Evolutionary conservation across 2,888 invertebrate species (phyloP), one percentile per base, ranked within the genome.

Genomic region (Eilema sororculum): DNA sequence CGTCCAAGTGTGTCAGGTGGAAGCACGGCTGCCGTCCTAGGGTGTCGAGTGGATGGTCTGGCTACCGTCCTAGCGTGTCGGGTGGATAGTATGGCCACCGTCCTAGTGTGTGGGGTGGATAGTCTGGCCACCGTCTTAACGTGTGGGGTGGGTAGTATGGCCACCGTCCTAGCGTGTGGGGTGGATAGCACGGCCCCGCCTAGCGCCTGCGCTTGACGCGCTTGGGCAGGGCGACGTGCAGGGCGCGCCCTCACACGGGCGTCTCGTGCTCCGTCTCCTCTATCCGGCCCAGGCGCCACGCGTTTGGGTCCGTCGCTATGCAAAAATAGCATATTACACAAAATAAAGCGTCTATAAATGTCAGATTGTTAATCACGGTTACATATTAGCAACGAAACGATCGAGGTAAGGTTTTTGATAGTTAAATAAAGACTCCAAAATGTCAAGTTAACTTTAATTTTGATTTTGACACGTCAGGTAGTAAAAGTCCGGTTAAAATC

Each of bases 261-360:
- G 97, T 97, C 92, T 97, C 97, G 89, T 97, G 97, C 87, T 97
- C 97, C 80, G 97, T 96, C 94, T 97, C 97, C 91, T 97, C 97
- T 93, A 97, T 97, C 87, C 97, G 96, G 79, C 97, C 97, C 84
- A 97, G 96, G 76, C 97, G 96, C 97, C 97, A 97, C 78, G 97
- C 97, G 91, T 97, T 97, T 72, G 97, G 97, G 93, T 97, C 97
- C 77, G 97, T 96, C 80, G 96, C 97, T 96, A n/a, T 0, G 37
- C 46, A 61, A 33, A 37, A 20, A 46, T 22, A 57, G 24, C 20
- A 12, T 25, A 41, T 6, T 57, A 12, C 5, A 25, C 1, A 16
- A 58, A 22, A 65, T 30, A 6, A 3, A n/a, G 12, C 22, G 2
- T 56, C 8, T 3, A 22, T 3, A 59, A 37, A 12, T 59, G 4